Evolutionary conservation across 2,797 vertebrate genomes (phyloP).

Genomic region (Sebastes iracundus): DNA sequence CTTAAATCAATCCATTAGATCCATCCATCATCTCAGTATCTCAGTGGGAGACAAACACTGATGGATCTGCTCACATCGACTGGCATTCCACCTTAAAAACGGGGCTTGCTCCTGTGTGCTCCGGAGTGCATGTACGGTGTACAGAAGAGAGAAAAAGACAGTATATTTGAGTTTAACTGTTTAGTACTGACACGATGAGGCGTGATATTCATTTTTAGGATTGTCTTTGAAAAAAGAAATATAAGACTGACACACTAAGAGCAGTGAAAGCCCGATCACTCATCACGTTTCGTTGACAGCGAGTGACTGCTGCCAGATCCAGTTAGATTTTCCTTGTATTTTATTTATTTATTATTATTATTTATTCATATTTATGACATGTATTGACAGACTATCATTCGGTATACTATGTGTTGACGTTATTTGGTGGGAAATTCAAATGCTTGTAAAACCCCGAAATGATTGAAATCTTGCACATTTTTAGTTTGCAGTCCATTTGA

Average conservation of each 20-base stretch:
- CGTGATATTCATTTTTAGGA: slow-evolving; percentile 8
- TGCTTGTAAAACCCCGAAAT: not conserved
- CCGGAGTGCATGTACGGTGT: not conserved
- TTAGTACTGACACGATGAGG: slow-evolving; percentile 12
- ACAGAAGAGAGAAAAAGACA: not conserved
- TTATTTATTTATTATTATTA: no score
- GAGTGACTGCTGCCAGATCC: not conserved
- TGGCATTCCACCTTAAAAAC: slow-evolving; percentile 63
- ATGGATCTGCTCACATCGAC: slow-evolving; percentile 73
- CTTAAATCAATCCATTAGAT: slow-evolving; percentile 80
- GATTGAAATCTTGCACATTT: not conserved
- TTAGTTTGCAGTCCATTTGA: not conserved
- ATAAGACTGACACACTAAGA: not conserved
- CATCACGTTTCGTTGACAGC: not conserved
- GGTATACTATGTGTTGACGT: not conserved
- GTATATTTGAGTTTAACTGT: slow-evolving; percentile 5
- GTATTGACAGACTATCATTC: no score
- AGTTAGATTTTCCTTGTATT: not conserved
- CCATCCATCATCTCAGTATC: slow-evolving; percentile 81
- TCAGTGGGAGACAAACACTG: slow-evolving; percentile 75
- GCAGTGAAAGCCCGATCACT: not conserved
- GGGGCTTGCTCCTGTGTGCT: slow-evolving; percentile 32
- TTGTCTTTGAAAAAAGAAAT: not conserved
- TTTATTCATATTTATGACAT: no score
- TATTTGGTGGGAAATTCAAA: not conserved